A percentile compares a stretch with the other conserved stretches of the same genome.
Evolutionary conservation across 1,140 invertebrate genomes (phyloP).

Genomic region (Chironomus tepperi): DNA sequence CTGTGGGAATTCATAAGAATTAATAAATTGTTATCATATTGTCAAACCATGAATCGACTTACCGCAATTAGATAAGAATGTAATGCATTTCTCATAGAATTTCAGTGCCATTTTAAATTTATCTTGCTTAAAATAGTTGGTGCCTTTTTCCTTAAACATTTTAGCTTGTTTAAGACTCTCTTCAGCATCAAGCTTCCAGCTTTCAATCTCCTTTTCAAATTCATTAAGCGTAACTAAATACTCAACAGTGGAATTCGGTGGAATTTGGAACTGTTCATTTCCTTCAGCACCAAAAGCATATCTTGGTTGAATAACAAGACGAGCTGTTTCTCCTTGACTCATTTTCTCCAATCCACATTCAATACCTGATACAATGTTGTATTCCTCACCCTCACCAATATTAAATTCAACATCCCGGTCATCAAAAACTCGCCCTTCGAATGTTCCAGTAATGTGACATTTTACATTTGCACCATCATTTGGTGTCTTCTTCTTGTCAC

Average conservation of each 20-base stretch:
- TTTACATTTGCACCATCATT: slow-evolving; percentile 71
- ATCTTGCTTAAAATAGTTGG: slow-evolving; percentile 75
- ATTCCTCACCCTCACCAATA: slow-evolving; percentile 76
- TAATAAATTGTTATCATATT: slow-evolving; percentile 28
- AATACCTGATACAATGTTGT: slow-evolving; percentile 68
- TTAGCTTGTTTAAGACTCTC: slow-evolving; percentile 77
- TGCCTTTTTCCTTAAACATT: slow-evolving; percentile 83
- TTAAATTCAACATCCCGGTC: slow-evolving; percentile 72
- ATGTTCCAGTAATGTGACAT: slow-evolving; percentile 73
- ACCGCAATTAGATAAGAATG: slow-evolving; percentile 39
- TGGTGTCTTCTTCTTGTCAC: slow-evolving; percentile 59
- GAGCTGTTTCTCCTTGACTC: slow-evolving; percentile 69
- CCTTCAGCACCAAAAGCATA: slow-evolving; percentile 75
- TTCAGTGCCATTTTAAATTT: slow-evolving; percentile 75
- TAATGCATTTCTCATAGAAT: slow-evolving; percentile 71
- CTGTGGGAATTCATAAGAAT: slow-evolving; percentile 27
- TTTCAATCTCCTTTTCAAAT: slow-evolving; percentile 75
- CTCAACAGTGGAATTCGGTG: slow-evolving; percentile 65
- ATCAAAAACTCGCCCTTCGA: slow-evolving; percentile 58
- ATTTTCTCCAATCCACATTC: slow-evolving; percentile 81
- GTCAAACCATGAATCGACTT: slow-evolving; percentile 23
- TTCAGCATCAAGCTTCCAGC: slow-evolving; percentile 68
- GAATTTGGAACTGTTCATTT: slow-evolving; percentile 62
- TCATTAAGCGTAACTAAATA: slow-evolving; percentile 73
- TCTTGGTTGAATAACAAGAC: slow-evolving; percentile 63